Evolutionary conservation across 2,797 vertebrate genomes (phyloP).

Genomic region (Bradypus variegatus): DNA sequence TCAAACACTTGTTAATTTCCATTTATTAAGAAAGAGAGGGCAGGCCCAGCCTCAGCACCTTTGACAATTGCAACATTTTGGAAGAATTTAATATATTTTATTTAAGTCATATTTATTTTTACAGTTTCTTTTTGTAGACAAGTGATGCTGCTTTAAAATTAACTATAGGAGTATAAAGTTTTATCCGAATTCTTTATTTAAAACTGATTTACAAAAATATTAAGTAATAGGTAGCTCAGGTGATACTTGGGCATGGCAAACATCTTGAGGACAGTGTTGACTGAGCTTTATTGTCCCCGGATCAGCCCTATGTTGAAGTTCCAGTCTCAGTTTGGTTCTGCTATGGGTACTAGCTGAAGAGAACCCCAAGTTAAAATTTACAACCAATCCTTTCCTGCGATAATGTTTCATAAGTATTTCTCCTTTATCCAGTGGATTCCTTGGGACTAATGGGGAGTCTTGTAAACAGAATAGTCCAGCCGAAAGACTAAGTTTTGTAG

Average conservation of each 20-base stretch:
- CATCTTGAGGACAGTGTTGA: background rate
- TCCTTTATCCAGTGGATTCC: background rate
- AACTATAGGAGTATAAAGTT: background rate
- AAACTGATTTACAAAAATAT: background rate
- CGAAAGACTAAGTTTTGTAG: background rate
- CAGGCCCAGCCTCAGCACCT: background rate
- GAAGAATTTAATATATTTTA: slow-evolving; percentile 10
- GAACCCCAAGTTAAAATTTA: background rate
- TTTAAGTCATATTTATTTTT: background rate
- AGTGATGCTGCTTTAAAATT: background rate
- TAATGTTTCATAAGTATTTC: background rate
- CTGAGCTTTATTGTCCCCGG: background rate
- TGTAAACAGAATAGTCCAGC: background rate
- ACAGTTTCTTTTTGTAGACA: background rate
- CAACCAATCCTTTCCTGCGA: background rate
- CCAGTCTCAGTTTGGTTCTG: background rate
- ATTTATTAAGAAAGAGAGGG: background rate
- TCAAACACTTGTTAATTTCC: slow-evolving; percentile 11
- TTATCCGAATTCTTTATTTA: slow-evolving; percentile 8
- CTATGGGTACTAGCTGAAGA: background rate
- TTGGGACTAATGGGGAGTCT: background rate
- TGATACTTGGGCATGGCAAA: background rate
- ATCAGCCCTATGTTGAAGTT: background rate
- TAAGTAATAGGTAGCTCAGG: background rate
- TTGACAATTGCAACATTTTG: background rate